Evolutionary conservation across 2,113 vertebrate species (phyloP).

Genomic region (rabbit (Oryctolagus cuniculus)): mOryCun1.1 NC_091445.1:39628001-39628500

Average conservation of each 20-base stretch:
- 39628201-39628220: background rate
- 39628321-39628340: background rate
- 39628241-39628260: background rate
- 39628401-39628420: background rate
- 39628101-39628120: accelerated
- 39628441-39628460: slow-evolving; percentile 13
- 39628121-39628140: accelerated
- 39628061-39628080: background rate
- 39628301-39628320: background rate
- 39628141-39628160: slow-evolving; percentile 26
- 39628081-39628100: accelerated
- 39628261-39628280: background rate
- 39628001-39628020: slow-evolving; percentile 91
- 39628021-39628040: slow-evolving; percentile 89
- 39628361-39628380: slow-evolving; percentile 15
- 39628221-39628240: background rate
- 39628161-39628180: background rate
- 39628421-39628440: background rate
- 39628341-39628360: background rate
- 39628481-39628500: background rate
- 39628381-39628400: background rate
- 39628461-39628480: background rate
- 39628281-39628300: background rate
- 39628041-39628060: slow-evolving; percentile 87
- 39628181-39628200: background rate